Base-by-base conservation (phyloP, 2,113 vertebrate species). In the Pelobates fuscus region DNA sequence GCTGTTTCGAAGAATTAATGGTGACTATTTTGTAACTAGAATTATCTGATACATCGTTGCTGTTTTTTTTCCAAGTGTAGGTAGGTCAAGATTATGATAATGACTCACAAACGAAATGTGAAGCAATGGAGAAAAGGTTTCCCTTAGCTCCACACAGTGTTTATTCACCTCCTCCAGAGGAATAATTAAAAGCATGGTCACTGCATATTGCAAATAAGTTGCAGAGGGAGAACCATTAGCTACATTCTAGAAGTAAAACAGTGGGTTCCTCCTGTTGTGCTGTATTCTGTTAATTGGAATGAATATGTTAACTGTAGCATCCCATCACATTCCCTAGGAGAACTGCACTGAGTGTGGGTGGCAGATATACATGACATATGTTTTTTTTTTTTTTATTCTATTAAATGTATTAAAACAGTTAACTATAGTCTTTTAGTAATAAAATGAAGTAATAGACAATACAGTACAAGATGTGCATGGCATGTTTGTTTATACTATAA, bases 111-210 rank as follows among this genome's bases (percentile, higher is more conserved):
- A 44, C 30, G 24, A 37, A 29, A 46, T 57, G 20, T 62, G 27
- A 41, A n/a, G 7, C 60, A 65, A 25, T 37, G 20, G 21, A 30
- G 18, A 14, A 49, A 65, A 37, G 21, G 24, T 75, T 46, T 75
- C 27, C 52, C 32, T 17, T 58, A 43, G 71, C 63, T 52, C 26
- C 63, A 66, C 67, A n/a, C 20, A 66, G 62, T 49, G 63, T 67
- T n/a, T 52, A 30, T 67, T 67, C 15, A 41, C 55, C 54, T 75
- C 65, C 71, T 75, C 71, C 37, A 29, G 71, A 59, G 71, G 63
- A 75, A 67, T 59, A 66, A 75, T 75, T 75, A 75, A 67, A 70
- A 65, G 46, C 71, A 46, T 67, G 71, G 71, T 75, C 71, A 75
- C 62, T 59, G 71, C 71, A 43, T 67, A 67, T 66, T 75, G 54